Evolutionary conservation across 1,140 invertebrate genomes (phyloP).

Genomic region (Hirudo medicinalis): DNA sequence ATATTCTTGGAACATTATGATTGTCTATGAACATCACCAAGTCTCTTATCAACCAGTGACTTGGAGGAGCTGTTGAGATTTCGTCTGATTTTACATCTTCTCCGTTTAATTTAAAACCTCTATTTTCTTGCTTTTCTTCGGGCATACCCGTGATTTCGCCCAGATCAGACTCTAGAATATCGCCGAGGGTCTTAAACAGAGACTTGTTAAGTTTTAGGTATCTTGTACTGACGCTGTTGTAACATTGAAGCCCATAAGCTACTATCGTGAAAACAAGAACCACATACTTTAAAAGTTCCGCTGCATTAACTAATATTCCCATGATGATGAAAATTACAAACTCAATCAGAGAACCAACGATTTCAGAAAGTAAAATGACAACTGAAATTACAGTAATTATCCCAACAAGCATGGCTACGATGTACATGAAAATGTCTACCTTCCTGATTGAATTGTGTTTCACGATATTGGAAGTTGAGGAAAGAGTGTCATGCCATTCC

Average conservation of each 20-base stretch:
- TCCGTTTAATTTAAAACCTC: constrained; percentile 25
- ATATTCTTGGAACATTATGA: constrained; percentile 36
- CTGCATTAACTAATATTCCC: constrained; percentile 39
- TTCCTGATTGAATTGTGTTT: neutral
- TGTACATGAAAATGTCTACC: constrained; percentile 25
- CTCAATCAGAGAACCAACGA: constrained; percentile 33
- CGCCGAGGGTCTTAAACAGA: constrained; percentile 35
- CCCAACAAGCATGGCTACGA: constrained; percentile 29
- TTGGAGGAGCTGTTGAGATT: constrained; percentile 29
- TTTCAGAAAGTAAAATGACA: constrained; percentile 32
- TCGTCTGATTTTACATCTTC: constrained; percentile 19
- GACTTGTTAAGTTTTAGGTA: constrained; percentile 37
- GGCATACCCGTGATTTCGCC: constrained; percentile 35
- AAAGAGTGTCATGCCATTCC: neutral
- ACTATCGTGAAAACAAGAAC: constrained; percentile 35
- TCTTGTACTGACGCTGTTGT: constrained; percentile 37
- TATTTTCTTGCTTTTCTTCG: constrained; percentile 34
- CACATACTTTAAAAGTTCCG: constrained; percentile 34
- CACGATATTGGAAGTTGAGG: constrained; percentile 3
- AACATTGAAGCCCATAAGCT: constrained; percentile 38
- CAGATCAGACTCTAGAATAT: constrained; percentile 31
- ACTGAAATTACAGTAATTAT: constrained; percentile 31
- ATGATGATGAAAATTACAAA: constrained; percentile 38
- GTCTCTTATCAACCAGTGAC: constrained; percentile 34
- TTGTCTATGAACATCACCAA: constrained; percentile 36